Conservation (phyloP, 2,888 invertebrate genomes). For the Steinernema scapterisci region DNA sequence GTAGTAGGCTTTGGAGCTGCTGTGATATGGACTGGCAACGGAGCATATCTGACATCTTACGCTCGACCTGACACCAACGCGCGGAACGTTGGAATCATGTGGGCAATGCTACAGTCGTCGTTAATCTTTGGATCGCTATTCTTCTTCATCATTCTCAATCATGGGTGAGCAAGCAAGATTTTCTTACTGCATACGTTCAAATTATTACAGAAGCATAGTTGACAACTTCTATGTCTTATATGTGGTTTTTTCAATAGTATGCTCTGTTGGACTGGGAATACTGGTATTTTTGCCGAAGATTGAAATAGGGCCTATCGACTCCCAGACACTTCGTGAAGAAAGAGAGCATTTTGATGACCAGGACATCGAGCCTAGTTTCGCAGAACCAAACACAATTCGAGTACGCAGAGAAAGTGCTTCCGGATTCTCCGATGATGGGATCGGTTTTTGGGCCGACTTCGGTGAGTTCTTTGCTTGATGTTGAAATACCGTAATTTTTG, state of each 20-base stretch:
- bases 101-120: slow-evolving; percentile 47
- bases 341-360: slow-evolving; percentile 2
- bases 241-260: slow-evolving; percentile 40
- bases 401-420: slow-evolving; percentile 11
- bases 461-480: neutral
- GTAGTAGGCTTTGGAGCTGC: slow-evolving; percentile 8
- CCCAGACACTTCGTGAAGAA: slow-evolving; percentile 7
- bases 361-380: neutral
- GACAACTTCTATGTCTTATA: slow-evolving; percentile 43
- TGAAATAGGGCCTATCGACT: slow-evolving; percentile 14
- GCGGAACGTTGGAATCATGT: slow-evolving; percentile 51
- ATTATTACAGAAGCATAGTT: slow-evolving; percentile 42
- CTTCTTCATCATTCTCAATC: slow-evolving; percentile 2
- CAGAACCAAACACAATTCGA: neutral
- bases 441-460: slow-evolving; percentile 30
- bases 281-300: slow-evolving; percentile 40
- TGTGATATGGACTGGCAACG: slow-evolving; percentile 55
- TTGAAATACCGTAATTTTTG: too few relatives aligned
- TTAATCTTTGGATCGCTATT: slow-evolving; percentile 1
- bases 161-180: neutral
- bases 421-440: slow-evolving; percentile 12
- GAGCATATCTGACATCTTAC: slow-evolving; percentile 43
- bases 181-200: neutral
- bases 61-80: slow-evolving; percentile 45
- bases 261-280: slow-evolving; percentile 40